phyloP scores from a whole-genome alignment of 2,113 vertebrate species.

The Mus pahari region DNA sequence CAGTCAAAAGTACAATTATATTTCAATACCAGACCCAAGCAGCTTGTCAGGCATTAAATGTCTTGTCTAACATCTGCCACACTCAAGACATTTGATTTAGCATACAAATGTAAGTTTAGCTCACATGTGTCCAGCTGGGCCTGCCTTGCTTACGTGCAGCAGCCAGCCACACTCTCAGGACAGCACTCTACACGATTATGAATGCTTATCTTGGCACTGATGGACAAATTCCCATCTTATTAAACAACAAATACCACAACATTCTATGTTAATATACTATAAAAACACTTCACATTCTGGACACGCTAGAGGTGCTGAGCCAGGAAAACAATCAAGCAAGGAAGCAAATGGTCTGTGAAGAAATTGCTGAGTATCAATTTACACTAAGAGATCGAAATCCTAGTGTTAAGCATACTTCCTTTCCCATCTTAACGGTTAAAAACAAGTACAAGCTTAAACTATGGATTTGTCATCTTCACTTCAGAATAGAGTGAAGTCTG shows the following conservation, averaged over 20 bases:
- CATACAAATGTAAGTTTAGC: slow-evolving; percentile 32
- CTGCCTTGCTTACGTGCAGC: slow-evolving; percentile 38
- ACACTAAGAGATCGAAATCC: slow-evolving; percentile 12
- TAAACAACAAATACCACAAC: slow-evolving; percentile 58
- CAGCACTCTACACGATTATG: not conserved
- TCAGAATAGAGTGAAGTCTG: not conserved
- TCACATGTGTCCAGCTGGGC: not conserved
- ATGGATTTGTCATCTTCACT: slow-evolving; percentile 39
- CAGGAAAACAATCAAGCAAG: slow-evolving; percentile 58
- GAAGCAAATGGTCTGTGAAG: slow-evolving; percentile 56
- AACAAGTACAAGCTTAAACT: slow-evolving; percentile 43
- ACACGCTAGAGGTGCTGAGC: slow-evolving; percentile 56
- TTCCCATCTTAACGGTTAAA: not conserved
- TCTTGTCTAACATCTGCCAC: slow-evolving; percentile 62
- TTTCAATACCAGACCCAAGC: slow-evolving; percentile 45
- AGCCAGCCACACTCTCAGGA: not conserved
- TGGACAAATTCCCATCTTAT: slow-evolving; percentile 44
- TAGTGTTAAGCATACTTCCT: slow-evolving; percentile 51
- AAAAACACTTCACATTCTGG: slow-evolving; percentile 56
- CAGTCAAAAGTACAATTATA: slow-evolving; percentile 37
- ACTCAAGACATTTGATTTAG: slow-evolving; percentile 18
- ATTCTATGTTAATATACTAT: slow-evolving; percentile 32
- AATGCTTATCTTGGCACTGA: not conserved
- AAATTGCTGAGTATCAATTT: slow-evolving; percentile 57
- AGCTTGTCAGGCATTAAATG: slow-evolving; percentile 33